These are phyloP conservation scores for Dugesia japonica DNA, from an alignment of 2,888 invertebrate species.

Conservation along the genomic window DNA sequence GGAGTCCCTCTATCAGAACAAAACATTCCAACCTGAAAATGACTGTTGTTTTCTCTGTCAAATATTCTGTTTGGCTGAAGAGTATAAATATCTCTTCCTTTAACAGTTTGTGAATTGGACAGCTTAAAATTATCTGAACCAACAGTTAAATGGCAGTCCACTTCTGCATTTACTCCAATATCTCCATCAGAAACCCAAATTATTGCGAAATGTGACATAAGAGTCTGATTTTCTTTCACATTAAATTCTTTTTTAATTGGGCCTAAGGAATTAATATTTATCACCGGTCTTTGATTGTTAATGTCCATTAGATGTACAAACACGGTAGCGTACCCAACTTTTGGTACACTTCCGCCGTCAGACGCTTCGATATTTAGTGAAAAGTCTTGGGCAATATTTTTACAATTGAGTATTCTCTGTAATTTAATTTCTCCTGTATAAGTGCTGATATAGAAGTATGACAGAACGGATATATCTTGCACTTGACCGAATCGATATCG, in stretches of 20 bases:
- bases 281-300: constrained; percentile 24
- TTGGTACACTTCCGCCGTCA: constrained; percentile 24
- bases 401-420: constrained; percentile 1
- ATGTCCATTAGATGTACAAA: constrained; percentile 22
- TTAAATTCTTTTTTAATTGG: constrained; percentile 1
- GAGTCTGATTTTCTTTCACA: constrained; percentile 25
- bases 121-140: constrained; percentile 24
- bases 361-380: constrained; percentile 21
- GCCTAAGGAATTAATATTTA: constrained; percentile 17
- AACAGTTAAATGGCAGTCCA: constrained; percentile 4
- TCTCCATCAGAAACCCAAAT: constrained; percentile 25
- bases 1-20: constrained; percentile 28
- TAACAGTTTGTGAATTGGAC: constrained; percentile 21
- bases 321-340: constrained; percentile 24
- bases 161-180: constrained; percentile 28
- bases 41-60: constrained; percentile 5
- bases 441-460: constrained; percentile 21
- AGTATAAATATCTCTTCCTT: constrained; percentile 30
- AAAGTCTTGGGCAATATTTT: background rate
- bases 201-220: constrained; percentile 16
- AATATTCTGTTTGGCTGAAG: constrained; percentile 24
- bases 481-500: constrained; percentile 27
- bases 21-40: background rate
- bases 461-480: constrained; percentile 22
- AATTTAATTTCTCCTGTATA: constrained; percentile 30